Conservation (phyloP, 2,113 vertebrate genomes). For the Platycercus adscitus region DNA sequence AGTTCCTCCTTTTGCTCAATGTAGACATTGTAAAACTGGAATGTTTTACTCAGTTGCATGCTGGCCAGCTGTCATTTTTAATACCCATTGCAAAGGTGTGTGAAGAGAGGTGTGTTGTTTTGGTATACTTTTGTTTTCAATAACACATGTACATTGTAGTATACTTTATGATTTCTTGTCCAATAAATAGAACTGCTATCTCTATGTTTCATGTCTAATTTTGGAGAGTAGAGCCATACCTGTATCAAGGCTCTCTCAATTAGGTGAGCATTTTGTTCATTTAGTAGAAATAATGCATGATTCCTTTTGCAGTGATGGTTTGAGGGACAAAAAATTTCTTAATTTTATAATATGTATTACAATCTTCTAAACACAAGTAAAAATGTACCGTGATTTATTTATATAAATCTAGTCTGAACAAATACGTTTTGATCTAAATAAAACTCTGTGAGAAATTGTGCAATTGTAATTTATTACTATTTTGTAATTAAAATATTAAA, state of each 20-base stretch:
- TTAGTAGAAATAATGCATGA: slow-evolving; percentile 85
- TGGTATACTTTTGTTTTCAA: slow-evolving; percentile 36
- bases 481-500: slow-evolving; percentile 65
- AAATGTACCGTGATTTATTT: slow-evolving; percentile 83
- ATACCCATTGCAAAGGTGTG: slow-evolving; percentile 47
- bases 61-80: slow-evolving; percentile 73
- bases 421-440: slow-evolving; percentile 73
- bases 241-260: slow-evolving; percentile 60
- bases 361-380: slow-evolving; percentile 78
- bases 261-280: slow-evolving; percentile 58
- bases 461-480: slow-evolving; percentile 64
- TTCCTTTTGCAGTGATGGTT: slow-evolving; percentile 71
- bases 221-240: slow-evolving; percentile 54
- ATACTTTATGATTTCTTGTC: slow-evolving; percentile 64
- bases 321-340: slow-evolving; percentile 70
- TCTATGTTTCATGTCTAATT: slow-evolving; percentile 71
- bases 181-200: slow-evolving; percentile 65
- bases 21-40: slow-evolving; percentile 66
- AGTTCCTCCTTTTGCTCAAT: slow-evolving; percentile 23
- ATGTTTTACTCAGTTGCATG: slow-evolving; percentile 85
- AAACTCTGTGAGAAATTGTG: slow-evolving; percentile 66
- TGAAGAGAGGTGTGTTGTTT: slow-evolving; percentile 63
- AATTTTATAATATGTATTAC: slow-evolving; percentile 78
- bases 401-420: slow-evolving; percentile 82
- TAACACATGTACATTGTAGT: slow-evolving; percentile 65